Conservation (phyloP, 2,797 vertebrate species). For the Carapus acus region DNA sequence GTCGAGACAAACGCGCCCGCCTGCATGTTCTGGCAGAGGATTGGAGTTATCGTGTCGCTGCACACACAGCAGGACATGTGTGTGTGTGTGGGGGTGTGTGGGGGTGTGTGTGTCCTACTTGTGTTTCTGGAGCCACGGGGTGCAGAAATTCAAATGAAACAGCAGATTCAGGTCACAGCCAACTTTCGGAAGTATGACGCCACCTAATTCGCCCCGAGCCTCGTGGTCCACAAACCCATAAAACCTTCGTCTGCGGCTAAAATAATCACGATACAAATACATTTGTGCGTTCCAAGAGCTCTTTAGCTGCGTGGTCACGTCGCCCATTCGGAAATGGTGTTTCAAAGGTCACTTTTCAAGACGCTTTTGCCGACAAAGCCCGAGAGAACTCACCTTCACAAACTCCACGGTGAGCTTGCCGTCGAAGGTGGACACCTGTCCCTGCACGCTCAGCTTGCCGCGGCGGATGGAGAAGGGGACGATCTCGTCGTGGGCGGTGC, state of each 20-base stretch:
- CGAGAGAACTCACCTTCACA: constrained; percentile 82
- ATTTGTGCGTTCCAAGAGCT: too few relatives aligned
- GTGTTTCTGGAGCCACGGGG: neutral
- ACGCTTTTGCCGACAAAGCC: neutral
- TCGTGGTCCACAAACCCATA: too few relatives aligned
- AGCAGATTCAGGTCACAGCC: constrained; percentile 23
- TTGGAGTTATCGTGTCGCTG: neutral
- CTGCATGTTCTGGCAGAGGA: neutral
- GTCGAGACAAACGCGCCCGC: neutral
- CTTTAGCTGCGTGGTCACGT: too few relatives aligned
- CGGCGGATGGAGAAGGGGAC: constrained; percentile 89
- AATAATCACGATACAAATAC: too few relatives aligned
- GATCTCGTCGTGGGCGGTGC: constrained; percentile 94
- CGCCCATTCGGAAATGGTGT: too few relatives aligned
- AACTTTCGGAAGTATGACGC: too few relatives aligned
- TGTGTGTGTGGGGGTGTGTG: too few relatives aligned
- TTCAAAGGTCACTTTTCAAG: too few relatives aligned
- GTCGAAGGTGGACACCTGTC: constrained; percentile 95
- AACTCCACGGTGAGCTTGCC: constrained; percentile 94
- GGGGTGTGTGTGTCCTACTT: constrained; percentile 17
- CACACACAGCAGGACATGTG: neutral
- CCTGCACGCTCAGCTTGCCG: constrained; percentile 92
- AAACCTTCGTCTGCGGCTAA: too few relatives aligned
- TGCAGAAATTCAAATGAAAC: neutral
- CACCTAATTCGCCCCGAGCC: too few relatives aligned